Evolutionary conservation across 2,888 invertebrate genomes (phyloP).

Genomic region (Dynastes maya): DNA sequence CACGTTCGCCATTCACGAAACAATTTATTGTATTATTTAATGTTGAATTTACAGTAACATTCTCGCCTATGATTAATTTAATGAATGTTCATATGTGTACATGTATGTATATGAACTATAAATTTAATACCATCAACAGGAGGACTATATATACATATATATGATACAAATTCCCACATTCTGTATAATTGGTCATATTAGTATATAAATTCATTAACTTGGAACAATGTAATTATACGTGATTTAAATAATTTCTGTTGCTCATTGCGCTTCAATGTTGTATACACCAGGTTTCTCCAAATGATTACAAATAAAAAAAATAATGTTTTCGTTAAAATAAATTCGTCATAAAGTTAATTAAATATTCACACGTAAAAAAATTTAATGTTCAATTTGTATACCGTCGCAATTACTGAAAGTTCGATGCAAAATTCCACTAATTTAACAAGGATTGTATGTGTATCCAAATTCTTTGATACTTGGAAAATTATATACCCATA

Average conservation of each 20-base stretch:
- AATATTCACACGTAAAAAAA: too few relatives aligned
- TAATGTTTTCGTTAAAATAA: too few relatives aligned
- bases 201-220: constrained; percentile 13
- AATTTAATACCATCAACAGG: constrained; percentile 2
- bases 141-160: background rate
- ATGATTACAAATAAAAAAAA: too few relatives aligned
- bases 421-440: too few relatives aligned
- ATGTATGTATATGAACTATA: background rate
- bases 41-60: constrained; percentile 15
- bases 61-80: constrained; percentile 6
- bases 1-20: background rate
- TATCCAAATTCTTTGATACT: too few relatives aligned
- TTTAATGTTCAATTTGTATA: too few relatives aligned
- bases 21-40: constrained; percentile 17
- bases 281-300: background rate
- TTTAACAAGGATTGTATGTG: too few relatives aligned
- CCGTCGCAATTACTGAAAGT: too few relatives aligned
- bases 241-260: constrained; percentile 4
- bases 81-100: constrained; percentile 7
- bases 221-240: background rate
- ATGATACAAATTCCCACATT: constrained; percentile 6
- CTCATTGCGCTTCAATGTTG: background rate
- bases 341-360: too few relatives aligned
- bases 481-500: too few relatives aligned
- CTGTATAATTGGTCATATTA: constrained; percentile 13